phyloP scores from a whole-genome alignment of 2,888 invertebrate genomes.

The Pollenia labialis region DNA sequence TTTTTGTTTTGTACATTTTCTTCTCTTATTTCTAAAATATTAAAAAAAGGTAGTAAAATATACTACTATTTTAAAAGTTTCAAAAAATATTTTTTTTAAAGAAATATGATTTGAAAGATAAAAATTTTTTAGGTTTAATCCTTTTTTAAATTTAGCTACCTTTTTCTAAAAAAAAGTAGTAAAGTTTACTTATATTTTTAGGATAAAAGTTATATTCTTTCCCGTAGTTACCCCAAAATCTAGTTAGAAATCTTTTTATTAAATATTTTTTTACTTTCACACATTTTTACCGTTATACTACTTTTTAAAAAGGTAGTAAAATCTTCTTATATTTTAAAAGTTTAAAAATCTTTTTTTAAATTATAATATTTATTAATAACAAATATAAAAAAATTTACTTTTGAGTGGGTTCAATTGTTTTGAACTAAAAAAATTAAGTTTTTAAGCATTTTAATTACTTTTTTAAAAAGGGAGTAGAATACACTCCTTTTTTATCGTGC shows the following conservation, averaged over 20 bases:
- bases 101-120: no score
- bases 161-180: not conserved
- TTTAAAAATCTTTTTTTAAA: no score
- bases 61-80: not conserved
- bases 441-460: no score
- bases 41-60: not conserved
- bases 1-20: not conserved
- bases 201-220: not conserved
- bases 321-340: not conserved
- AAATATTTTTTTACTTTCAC: not conserved
- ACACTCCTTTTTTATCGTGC: no score
- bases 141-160: not conserved
- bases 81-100: no score
- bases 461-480: no score
- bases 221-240: not conserved
- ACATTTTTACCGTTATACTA: no score
- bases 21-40: not conserved
- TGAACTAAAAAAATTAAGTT: no score
- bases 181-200: not conserved
- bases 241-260: not conserved
- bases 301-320: not conserved
- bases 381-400: no score
- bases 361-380: no score
- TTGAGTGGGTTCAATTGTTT: no score
- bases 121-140: no score